Evolutionary conservation across 2,797 vertebrate genomes (phyloP), one percentile per base, ranked within the genome.

Genomic region (Perodicticus potto): DNA sequence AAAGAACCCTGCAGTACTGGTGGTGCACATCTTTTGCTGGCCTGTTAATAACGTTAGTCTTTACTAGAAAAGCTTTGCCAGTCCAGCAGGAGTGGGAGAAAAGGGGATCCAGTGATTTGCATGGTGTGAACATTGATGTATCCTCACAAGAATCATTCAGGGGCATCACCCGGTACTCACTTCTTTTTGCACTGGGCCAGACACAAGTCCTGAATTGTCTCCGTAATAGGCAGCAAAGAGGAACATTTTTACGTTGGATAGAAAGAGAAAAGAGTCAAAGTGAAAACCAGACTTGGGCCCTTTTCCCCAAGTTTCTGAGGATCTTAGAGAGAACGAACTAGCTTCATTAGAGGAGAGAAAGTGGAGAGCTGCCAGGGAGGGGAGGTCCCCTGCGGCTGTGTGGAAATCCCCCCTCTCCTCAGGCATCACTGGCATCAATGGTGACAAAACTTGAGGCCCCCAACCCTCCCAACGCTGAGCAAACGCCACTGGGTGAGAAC

Each of bases 351-450:
- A 57, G 19, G 12, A 45, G 45, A 55, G 49, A 40, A 53, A 43
- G 29, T 43, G 2, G 37, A 61, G 59, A n/a, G 13, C 8, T 82
- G 76, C 23, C 5, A 65, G 40, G 2, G 45, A 73, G 29, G 1
- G 5, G 40, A 65, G 7, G 23, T 19, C 5, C 13, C 1, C 0
- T 34, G 22, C 59, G 2, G 0, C 13, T 22, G 1, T 32, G 11
- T 19, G 55, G 7, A 74, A 67, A 45, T 37, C 22, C 17, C 61
- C 27, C 49, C 49, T 53, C 49, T 16, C 49, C 14, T 1, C 9
- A 4, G 10, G 1, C 3, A 22, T 55, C 2, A 0, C 16, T 1
- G 2, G 8, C 11, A 8, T 27, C 12, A 12, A 9, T 13, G 6
- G 7, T 65, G 23, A 77, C 67, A 74, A 37, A 6, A 9, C 8